A percentile compares a stretch with the other conserved stretches of the same genome.
Conservation (phyloP, 2,797 vertebrate genomes). For the Gorsachius magnificus region DNA sequence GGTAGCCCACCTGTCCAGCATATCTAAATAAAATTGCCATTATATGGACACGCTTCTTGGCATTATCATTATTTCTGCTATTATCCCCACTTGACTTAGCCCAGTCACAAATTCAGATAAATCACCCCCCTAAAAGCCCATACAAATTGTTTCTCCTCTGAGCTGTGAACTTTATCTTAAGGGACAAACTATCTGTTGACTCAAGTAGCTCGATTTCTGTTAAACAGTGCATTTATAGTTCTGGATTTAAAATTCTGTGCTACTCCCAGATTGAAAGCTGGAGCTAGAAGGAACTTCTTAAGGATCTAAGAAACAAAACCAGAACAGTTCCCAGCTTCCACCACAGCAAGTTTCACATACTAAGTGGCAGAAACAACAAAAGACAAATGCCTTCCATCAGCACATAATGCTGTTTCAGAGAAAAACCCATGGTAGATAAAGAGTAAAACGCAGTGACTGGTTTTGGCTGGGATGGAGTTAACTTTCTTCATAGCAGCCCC, state of each 20-base stretch:
- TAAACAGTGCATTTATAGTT: neutral
- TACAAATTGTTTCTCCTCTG: neutral
- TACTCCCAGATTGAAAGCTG: neutral
- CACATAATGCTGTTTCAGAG: neutral
- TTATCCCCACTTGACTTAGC: neutral
- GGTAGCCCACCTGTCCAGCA: constrained; percentile 95
- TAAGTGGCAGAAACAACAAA: neutral
- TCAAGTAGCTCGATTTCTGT: neutral
- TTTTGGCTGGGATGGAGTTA: neutral
- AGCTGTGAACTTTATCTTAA: neutral
- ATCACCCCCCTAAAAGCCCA: neutral
- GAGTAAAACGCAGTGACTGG: neutral
- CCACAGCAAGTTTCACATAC: neutral
- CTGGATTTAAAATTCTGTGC: neutral
- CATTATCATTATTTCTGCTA: constrained; percentile 16
- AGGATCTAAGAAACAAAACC: neutral
- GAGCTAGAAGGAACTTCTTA: neutral
- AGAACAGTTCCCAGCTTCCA: neutral
- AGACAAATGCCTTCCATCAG: neutral
- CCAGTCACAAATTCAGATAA: neutral
- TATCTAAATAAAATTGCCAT: constrained; percentile 81
- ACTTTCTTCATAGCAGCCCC: neutral
- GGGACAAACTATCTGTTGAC: neutral
- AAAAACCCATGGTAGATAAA: neutral
- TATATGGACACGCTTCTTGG: constrained; percentile 52